phyloP scores from a whole-genome alignment of 2,113 vertebrate genomes.

The Centropus bengalensis region DNA sequence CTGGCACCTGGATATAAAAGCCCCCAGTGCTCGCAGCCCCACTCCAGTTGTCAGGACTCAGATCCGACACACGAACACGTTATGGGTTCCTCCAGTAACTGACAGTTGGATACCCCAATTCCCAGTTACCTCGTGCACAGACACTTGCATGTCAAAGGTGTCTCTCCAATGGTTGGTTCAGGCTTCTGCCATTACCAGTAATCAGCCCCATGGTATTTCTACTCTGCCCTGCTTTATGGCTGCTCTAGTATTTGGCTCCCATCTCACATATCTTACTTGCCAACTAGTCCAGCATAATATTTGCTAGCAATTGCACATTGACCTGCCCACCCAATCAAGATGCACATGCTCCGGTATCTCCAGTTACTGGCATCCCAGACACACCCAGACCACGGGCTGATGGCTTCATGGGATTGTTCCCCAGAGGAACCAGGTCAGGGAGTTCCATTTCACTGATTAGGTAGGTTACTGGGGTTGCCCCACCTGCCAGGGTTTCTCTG shows the following conservation, averaged over 20 bases:
- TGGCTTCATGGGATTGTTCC: not conserved
- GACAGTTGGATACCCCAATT: not conserved
- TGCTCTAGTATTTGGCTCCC: not conserved
- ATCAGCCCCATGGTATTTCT: not conserved
- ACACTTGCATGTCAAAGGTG: not conserved
- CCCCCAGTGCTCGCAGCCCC: not conserved
- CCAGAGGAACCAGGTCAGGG: not conserved
- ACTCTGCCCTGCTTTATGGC: not conserved
- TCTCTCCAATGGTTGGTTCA: not conserved
- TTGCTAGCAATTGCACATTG: not conserved
- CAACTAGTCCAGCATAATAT: not conserved
- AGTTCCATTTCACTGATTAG: not conserved
- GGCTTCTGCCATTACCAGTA: not conserved
- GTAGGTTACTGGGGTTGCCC: not conserved
- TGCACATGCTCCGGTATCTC: not conserved
- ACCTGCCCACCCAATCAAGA: not conserved
- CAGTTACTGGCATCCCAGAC: not conserved
- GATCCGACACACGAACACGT: rapidly evolving
- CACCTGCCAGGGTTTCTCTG: not conserved
- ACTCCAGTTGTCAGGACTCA: not conserved
- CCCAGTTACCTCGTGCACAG: not conserved
- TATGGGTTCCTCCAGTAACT: not conserved
- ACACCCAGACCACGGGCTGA: not conserved
- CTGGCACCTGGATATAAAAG: not conserved
- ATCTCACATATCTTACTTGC: not conserved